Evolutionary conservation across 1,140 invertebrate species (phyloP).

Genomic region (Aphaenogaster rudis): DNA sequence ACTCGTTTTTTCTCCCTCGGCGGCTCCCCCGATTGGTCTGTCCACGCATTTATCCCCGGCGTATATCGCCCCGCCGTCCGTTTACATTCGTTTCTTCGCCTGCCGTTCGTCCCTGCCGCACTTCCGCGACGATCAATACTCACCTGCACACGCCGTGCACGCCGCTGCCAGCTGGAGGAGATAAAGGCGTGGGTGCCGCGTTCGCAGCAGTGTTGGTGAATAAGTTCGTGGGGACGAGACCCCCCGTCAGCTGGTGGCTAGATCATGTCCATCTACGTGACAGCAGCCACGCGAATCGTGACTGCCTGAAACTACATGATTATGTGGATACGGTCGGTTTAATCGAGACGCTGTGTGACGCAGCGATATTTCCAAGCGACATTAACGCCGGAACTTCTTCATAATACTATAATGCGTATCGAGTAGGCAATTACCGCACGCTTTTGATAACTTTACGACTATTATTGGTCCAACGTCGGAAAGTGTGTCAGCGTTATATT

Average conservation of each 20-base stretch:
- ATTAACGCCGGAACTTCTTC: background rate
- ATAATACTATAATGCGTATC: background rate
- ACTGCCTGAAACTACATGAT: constrained; percentile 12
- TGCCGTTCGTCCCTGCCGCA: constrained; percentile 69
- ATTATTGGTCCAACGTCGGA: background rate
- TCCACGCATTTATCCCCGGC: constrained; percentile 11
- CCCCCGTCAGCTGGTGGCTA: background rate
- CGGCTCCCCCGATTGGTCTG: background rate
- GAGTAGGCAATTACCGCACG: background rate
- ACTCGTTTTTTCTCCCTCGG: background rate
- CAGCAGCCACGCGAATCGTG: constrained; percentile 8
- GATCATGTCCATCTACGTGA: constrained; percentile 43
- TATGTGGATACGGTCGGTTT: background rate
- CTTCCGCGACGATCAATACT: constrained; percentile 77
- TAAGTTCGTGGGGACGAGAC: background rate
- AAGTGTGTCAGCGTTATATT: background rate
- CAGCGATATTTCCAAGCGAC: constrained; percentile 12
- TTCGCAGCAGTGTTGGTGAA: constrained; percentile 37
- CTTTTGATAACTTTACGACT: background rate
- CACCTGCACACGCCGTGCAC: constrained; percentile 70
- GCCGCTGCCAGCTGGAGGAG: constrained; percentile 34
- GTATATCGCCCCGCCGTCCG: background rate
- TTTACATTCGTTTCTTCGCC: constrained; percentile 47
- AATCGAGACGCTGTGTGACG: constrained; percentile 8
- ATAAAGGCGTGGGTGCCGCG: constrained; percentile 56